A percentile compares a stretch with the other conserved stretches of the same genome.
These are phyloP conservation scores for human DNA, from an alignment of 2,113 vertebrate species.

Conservation along the genomic window DNA sequence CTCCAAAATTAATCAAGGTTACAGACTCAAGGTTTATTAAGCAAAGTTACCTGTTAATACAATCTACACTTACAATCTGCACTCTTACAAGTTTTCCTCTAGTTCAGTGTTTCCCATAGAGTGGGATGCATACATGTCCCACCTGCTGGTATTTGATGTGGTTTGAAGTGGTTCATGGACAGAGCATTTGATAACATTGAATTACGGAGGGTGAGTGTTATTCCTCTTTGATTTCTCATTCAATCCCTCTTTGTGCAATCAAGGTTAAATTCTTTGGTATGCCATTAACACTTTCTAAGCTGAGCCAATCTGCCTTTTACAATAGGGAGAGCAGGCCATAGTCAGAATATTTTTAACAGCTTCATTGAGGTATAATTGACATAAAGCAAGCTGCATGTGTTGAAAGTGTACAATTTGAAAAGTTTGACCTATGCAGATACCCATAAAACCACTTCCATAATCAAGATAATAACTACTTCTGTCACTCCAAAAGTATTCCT, in stretches of 20 bases:
- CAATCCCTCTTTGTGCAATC: neutral
- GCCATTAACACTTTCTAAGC: neutral
- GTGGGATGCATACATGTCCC: neutral
- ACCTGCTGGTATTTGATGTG: neutral
- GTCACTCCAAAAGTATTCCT: neutral
- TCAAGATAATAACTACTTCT: neutral
- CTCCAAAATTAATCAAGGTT: neutral
- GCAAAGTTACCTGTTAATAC: neutral
- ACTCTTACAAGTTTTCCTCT: neutral
- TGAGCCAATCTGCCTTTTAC: neutral
- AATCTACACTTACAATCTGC: neutral
- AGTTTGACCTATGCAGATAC: neutral
- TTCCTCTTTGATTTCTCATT: neutral
- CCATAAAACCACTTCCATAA: neutral
- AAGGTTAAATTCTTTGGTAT: neutral
- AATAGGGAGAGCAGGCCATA: neutral
- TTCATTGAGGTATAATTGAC: neutral
- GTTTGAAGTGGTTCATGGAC: neutral
- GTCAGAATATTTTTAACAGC: neutral
- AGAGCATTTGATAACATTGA: neutral
- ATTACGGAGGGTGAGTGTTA: neutral
- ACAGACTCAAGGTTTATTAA: neutral
- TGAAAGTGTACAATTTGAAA: neutral
- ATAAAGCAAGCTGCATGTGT: neutral
- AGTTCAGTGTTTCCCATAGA: neutral